phyloP scores from a whole-genome alignment of 2,888 invertebrate genomes.

The Cantharis rufa region DNA sequence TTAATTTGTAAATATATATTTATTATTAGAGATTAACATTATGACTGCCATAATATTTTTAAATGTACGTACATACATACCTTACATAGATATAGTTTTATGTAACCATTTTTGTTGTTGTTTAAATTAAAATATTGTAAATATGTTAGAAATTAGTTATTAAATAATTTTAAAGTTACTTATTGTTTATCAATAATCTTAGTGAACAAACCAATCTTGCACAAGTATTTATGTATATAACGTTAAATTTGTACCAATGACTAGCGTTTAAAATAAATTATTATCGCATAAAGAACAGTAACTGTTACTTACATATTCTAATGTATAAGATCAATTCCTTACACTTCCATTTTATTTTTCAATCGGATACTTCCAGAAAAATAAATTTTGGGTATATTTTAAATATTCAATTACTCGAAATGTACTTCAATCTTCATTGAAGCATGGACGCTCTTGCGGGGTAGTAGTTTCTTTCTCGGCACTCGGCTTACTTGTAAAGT shows the following conservation, averaged over 20 bases:
- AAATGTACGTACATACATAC: background rate
- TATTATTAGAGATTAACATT: conserved; percentile 7
- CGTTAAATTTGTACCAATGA: conserved; percentile 47
- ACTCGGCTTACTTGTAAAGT: no score
- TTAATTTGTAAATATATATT: conserved; percentile 28
- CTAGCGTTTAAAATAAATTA: conserved; percentile 44
- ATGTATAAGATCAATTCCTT: background rate
- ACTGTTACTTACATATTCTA: background rate
- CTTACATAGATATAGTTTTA: background rate
- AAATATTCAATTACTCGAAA: no score
- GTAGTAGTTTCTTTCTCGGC: no score
- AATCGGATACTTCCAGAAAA: no score
- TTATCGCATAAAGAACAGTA: background rate
- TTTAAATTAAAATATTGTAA: conserved; percentile 14
- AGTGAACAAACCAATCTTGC: conserved; percentile 23
- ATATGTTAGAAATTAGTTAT: conserved; percentile 10
- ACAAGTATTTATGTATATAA: conserved; percentile 42
- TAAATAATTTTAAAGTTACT: conserved; percentile 20
- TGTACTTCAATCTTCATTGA: no score
- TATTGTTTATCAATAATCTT: conserved; percentile 20
- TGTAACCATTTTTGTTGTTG: background rate
- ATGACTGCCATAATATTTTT: conserved; percentile 4
- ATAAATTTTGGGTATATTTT: no score
- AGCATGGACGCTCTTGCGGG: no score
- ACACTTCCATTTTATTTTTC: background rate